phyloP scores from a whole-genome alignment of 2,113 vertebrate species.

The Cephalopterus ornatus region DNA sequence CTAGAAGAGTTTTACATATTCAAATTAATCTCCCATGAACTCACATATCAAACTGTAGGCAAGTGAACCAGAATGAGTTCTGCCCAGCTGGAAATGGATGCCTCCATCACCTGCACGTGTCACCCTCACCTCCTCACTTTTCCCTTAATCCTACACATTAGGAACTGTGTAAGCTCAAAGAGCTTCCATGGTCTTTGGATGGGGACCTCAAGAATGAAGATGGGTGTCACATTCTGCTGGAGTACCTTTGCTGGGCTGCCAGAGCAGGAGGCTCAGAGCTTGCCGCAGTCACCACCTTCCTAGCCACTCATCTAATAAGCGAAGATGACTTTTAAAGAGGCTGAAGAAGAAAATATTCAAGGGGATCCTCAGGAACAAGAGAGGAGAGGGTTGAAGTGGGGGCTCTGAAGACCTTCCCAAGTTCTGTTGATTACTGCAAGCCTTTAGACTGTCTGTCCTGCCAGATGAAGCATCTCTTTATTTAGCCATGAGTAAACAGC shows the following conservation, averaged over 20 bases:
- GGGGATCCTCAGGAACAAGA: neutral
- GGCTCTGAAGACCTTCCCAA: neutral
- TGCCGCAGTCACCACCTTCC: neutral
- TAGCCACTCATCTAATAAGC: neutral
- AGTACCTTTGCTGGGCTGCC: neutral
- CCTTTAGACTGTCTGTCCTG: neutral
- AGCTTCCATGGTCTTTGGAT: neutral
- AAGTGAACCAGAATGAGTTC: neutral
- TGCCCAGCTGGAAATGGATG: neutral
- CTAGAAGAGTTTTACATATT: neutral
- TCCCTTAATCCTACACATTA: neutral
- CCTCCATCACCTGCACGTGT: neutral
- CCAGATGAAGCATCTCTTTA: neutral
- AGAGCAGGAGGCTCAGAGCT: neutral
- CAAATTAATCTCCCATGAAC: neutral
- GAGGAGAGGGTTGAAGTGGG: neutral
- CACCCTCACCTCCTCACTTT: neutral
- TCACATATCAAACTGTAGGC: neutral
- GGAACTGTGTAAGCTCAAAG: neutral
- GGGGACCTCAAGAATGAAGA: neutral
- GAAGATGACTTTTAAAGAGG: neutral
- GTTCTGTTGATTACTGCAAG: neutral
- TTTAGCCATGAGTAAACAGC: neutral
- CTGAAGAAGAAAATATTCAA: neutral
- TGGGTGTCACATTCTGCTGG: neutral